Percentiles rank a stretch among this genome's conserved stretches.
These are phyloP conservation scores for Zaprionus gabonicus DNA, from an alignment of 1,140 invertebrate genomes.

Conservation along the genomic window DNA sequence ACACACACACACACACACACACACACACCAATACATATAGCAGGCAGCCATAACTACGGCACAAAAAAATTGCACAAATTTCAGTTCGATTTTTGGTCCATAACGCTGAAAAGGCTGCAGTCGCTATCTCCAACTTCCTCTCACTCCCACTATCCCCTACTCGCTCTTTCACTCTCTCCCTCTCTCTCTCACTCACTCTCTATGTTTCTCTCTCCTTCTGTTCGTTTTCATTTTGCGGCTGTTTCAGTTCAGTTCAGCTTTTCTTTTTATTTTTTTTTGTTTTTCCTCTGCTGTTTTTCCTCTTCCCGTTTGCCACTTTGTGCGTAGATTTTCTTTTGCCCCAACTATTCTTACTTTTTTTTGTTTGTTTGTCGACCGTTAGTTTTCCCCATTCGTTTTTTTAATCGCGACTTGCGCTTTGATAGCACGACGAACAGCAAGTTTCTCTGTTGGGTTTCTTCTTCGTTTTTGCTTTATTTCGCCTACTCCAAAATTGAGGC, in stretches of 20 bases:
- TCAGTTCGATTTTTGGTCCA: conserved; percentile 79
- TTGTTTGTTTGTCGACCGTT: neutral
- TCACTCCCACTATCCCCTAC: conserved; percentile 7
- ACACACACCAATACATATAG: neutral
- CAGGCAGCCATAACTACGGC: conserved; percentile 16
- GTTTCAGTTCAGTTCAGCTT: conserved; percentile 32
- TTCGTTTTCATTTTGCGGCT: conserved; percentile 40
- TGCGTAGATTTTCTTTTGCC: conserved; percentile 64
- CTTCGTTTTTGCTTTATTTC: conserved; percentile 31
- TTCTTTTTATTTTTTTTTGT: conserved; percentile 22
- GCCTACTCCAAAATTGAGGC: conserved; percentile 26
- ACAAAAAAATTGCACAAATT: conserved; percentile 62
- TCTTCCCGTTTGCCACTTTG: conserved; percentile 69
- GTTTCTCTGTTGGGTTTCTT: conserved; percentile 33
- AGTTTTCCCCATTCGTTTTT: conserved; percentile 21
- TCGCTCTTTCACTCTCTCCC: neutral
- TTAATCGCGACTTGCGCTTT: conserved; percentile 56
- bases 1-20: neutral
- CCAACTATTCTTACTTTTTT: conserved; percentile 21
- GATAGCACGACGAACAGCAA: conserved; percentile 42
- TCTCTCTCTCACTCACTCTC: neutral
- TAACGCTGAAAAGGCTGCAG: conserved; percentile 59
- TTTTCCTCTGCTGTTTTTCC: conserved; percentile 30
- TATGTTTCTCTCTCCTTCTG: neutral
- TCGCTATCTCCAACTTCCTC: conserved; percentile 30